Evolutionary conservation across 2,113 vertebrate genomes (phyloP), one percentile per base, ranked within the genome.

Genomic region (Phrynocephalus versicolor): DNA sequence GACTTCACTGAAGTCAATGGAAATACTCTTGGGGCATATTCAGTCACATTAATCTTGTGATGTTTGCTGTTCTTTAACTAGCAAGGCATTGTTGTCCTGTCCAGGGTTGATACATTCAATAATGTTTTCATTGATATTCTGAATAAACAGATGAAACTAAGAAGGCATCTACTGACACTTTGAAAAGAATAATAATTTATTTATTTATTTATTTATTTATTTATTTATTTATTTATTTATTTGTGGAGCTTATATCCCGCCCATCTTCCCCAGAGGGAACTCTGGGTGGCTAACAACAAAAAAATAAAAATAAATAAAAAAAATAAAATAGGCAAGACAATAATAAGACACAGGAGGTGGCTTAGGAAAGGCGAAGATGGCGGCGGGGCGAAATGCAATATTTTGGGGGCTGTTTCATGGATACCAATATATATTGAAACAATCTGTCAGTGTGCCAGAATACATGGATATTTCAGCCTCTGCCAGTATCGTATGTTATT

Each of bases 71-170:
- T 15, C 33, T 71, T 71, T 83, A 72, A 72, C 5, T 60, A 51
- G 85, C 15, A 23, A 70, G 0, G 27, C 39, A 73, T 84, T 88
- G 65, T 13, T 25, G 21, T 64, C 15, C 60, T 87, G 45, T 2
- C 39, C 64, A 75, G 69, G 76, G 16, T 79, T 88, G 82, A 6
- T 65, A 64, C 3, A 37, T 85, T 73, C 73, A 65, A 67, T 7
- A 88, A 25, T 87, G 83, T 12, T 79, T 89, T 89, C 1, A 51
- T 72, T 91, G 84, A 39, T 65, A 30, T 1, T 27, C 58, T 76
- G 64, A 51, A 7, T 35, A 89, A 87, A 80, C 2, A 83, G 82
- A 39, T 55, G 69, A 87, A 67, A 65, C 25, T 60, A 30, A 87
- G 0, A 2, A 33, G 19, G 87, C 4, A 64, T 2, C 1, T 18